These are phyloP conservation scores for Glomeris maerens DNA, from an alignment of 1,140 invertebrate species.

Conservation along the genomic window DNA sequence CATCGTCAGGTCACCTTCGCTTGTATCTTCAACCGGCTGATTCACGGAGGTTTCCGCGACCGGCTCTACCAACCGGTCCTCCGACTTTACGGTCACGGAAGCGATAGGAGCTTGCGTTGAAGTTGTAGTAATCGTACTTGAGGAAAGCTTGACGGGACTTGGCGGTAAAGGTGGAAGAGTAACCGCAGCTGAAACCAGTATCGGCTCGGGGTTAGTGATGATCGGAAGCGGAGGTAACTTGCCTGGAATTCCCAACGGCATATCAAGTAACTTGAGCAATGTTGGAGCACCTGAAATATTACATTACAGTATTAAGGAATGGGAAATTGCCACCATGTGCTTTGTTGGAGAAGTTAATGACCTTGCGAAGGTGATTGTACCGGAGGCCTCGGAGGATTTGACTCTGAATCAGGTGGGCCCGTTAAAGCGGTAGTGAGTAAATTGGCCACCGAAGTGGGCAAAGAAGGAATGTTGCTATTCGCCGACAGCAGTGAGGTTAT, in stretches of 20 bases:
- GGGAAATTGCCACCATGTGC: not conserved
- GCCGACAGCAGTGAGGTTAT: not conserved
- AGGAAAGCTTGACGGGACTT: not conserved
- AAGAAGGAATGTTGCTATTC: not conserved
- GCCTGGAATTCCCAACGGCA: constrained; percentile 26
- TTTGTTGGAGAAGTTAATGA: constrained; percentile 4
- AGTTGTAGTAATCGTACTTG: not conserved
- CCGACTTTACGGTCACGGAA: not conserved
- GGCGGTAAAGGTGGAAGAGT: constrained; percentile 12
- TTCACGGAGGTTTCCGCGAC: not conserved
- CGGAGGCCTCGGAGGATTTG: constrained; percentile 5
- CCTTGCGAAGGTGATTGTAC: constrained; percentile 17
- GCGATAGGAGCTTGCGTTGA: not conserved
- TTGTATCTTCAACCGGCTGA: not conserved
- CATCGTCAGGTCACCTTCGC: constrained; percentile 6
- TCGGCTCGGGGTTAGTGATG: not conserved
- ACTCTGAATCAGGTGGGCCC: constrained; percentile 12
- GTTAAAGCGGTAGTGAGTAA: constrained; percentile 16
- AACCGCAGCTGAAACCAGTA: constrained; percentile 1
- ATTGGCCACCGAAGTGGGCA: not conserved
- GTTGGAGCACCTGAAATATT: constrained; percentile 27
- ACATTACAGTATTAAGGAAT: not conserved
- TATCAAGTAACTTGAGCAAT: constrained; percentile 30
- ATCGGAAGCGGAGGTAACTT: constrained; percentile 19
- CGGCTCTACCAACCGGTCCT: not conserved